Evolutionary conservation across 2,113 vertebrate species (phyloP).

Genomic region (Sylvietta virens): DNA sequence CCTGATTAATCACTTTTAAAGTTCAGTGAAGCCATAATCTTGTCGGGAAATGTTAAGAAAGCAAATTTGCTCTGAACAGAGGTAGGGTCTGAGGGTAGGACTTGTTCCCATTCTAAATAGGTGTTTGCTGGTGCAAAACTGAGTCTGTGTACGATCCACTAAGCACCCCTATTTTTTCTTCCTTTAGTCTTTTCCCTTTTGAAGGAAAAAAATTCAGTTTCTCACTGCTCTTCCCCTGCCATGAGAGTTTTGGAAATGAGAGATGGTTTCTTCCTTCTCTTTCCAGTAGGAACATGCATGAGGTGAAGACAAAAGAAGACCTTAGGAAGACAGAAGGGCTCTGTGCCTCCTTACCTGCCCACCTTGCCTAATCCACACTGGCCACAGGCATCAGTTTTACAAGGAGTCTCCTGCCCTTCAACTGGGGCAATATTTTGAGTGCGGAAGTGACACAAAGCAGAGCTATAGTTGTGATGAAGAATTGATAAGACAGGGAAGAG

Average conservation of each 20-base stretch:
- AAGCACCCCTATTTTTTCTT: background rate
- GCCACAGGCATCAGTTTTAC: background rate
- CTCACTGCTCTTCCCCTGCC: background rate
- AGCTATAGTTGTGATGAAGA: background rate
- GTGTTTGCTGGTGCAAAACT: background rate
- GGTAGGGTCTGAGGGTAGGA: background rate
- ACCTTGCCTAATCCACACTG: background rate
- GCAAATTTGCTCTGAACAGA: background rate
- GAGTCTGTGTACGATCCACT: background rate
- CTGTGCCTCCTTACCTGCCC: background rate
- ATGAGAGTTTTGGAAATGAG: background rate
- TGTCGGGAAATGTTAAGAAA: background rate
- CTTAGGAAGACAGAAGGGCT: background rate
- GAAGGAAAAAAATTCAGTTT: background rate
- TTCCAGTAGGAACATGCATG: background rate
- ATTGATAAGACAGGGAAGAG: background rate
- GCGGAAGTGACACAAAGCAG: background rate
- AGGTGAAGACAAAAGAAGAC: background rate
- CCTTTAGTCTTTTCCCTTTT: background rate
- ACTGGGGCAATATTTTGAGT: background rate
- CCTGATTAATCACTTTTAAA: background rate
- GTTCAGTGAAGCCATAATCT: background rate
- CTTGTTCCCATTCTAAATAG: background rate
- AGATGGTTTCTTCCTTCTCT: background rate
- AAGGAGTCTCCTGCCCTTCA: background rate